Percentiles rank a stretch among this genome's conserved stretches.
Conservation (phyloP, 2,888 invertebrate species). For the Cheiracanthium punctorium region DNA sequence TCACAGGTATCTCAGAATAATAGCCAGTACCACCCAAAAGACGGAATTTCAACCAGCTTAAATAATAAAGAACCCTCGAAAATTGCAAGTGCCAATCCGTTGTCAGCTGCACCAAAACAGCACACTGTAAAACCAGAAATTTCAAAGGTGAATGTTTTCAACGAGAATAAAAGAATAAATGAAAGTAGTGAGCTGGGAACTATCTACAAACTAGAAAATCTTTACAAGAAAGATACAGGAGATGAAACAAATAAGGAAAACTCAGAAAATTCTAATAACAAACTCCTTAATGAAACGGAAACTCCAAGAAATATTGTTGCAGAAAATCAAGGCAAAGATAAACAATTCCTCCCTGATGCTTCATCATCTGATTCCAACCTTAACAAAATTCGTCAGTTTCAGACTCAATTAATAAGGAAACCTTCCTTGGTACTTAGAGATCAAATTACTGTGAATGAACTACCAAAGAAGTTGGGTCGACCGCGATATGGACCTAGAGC, state of each 20-base stretch:
- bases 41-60: too few relatives aligned
- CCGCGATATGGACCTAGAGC: slow-evolving; percentile 46
- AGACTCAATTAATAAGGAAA: slow-evolving; percentile 29
- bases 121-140: neutral
- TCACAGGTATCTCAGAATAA: neutral
- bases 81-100: neutral
- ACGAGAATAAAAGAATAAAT: neutral
- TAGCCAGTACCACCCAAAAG: neutral
- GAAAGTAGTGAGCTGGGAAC: neutral
- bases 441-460: slow-evolving; percentile 51
- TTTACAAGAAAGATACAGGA: neutral
- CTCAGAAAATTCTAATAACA: neutral
- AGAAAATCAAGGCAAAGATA: neutral
- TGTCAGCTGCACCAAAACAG: neutral
- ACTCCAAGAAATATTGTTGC: neutral
- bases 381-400: slow-evolving; percentile 12
- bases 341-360: slow-evolving; percentile 40
- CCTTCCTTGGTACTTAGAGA: slow-evolving; percentile 46
- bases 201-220: neutral
- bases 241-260: neutral
- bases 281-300: neutral
- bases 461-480: slow-evolving; percentile 1
- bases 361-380: slow-evolving; percentile 25
- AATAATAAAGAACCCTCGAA: too few relatives aligned
- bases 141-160: neutral